Percentiles rank a stretch among this genome's conserved stretches.
Evolutionary conservation across 2,797 vertebrate species (phyloP).

Genomic region (Pantherophis alleghaniensis): DNA sequence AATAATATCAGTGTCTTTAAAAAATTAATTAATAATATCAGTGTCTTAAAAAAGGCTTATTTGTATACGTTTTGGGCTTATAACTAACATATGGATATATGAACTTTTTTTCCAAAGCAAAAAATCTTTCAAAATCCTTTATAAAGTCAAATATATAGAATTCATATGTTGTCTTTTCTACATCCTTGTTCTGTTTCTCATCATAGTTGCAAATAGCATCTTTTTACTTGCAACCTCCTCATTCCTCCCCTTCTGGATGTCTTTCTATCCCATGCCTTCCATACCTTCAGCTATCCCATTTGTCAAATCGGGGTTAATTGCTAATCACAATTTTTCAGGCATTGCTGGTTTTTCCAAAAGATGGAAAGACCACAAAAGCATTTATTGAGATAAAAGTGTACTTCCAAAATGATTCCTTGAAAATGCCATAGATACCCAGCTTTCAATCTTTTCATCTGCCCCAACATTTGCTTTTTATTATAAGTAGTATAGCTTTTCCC

Average conservation of each 20-base stretch:
- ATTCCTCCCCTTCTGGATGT: not conserved
- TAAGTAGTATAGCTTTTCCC: slow-evolving; percentile 1
- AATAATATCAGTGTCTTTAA: not conserved
- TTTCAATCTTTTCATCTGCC: not conserved
- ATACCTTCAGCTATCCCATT: not conserved
- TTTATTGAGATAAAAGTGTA: slow-evolving; percentile 20
- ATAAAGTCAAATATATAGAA: slow-evolving; percentile 1
- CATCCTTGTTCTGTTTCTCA: not conserved
- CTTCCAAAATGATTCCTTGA: slow-evolving; percentile 28
- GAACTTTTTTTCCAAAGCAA: not conserved
- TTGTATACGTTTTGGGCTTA: not conserved
- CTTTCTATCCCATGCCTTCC: not conserved
- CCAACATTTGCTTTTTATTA: slow-evolving; percentile 11
- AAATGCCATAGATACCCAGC: slow-evolving; percentile 6
- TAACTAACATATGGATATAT: not conserved
- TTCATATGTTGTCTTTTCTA: not conserved
- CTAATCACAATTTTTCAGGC: not conserved
- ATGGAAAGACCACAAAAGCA: not conserved
- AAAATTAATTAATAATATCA: not conserved
- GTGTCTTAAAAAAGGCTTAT: not conserved
- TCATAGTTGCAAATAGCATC: slow-evolving; percentile 14
- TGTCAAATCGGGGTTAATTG: slow-evolving; percentile 11
- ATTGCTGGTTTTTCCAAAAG: slow-evolving; percentile 24
- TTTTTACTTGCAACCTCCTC: not conserved
- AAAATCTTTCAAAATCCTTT: not conserved